Evolutionary conservation across 1,140 invertebrate genomes (phyloP).

Genomic region (Sminthurinus signatus): DNA sequence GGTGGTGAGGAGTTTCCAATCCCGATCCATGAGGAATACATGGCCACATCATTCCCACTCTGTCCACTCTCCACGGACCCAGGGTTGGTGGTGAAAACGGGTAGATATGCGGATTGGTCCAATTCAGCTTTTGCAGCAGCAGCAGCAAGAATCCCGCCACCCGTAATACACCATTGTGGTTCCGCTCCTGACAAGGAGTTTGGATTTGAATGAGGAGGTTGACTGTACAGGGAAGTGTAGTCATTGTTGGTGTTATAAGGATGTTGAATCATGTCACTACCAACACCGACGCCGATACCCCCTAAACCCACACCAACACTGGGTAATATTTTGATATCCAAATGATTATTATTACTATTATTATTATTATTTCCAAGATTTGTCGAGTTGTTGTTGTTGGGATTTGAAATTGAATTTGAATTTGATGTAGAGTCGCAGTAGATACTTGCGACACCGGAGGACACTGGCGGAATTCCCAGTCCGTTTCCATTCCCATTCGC

Average conservation of each 20-base stretch:
- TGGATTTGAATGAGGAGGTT: not conserved
- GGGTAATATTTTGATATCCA: not conserved
- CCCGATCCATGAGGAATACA: constrained; percentile 7
- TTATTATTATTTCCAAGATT: too few species aligned
- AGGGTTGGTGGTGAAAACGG: constrained; percentile 14
- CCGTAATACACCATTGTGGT: constrained; percentile 12
- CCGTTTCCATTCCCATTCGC: too few species aligned
- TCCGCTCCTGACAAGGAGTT: not conserved
- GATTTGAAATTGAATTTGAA: not conserved
- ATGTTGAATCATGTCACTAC: constrained; percentile 2
- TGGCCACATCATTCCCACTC: constrained; percentile 6
- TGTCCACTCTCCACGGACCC: not conserved
- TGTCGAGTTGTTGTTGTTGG: too few species aligned
- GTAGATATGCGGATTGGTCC: constrained; percentile 22
- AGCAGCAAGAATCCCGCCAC: constrained; percentile 16
- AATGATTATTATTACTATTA: too few species aligned
- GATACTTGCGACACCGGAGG: not conserved
- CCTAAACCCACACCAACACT: not conserved
- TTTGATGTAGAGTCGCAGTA: constrained; percentile 6
- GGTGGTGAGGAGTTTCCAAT: constrained; percentile 8
- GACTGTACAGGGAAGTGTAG: constrained; percentile 4
- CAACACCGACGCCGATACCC: not conserved
- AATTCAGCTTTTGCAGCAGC: constrained; percentile 29
- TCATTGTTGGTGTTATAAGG: not conserved
- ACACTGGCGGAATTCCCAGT: not conserved